phyloP scores from a whole-genome alignment of 2,888 invertebrate genomes.

The Leptinotarsa juncta region DNA sequence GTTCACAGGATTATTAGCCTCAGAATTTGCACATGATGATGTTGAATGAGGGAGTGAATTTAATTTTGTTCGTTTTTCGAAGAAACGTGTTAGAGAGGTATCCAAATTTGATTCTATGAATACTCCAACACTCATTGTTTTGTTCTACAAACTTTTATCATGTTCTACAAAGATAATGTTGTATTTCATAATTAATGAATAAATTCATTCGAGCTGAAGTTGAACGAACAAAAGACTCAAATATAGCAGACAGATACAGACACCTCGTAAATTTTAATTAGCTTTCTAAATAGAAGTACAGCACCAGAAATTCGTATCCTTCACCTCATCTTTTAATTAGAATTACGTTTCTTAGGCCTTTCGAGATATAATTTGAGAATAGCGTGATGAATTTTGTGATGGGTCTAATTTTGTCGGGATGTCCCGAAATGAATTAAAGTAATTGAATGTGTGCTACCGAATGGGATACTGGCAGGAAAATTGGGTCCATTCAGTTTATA shows the following conservation, averaged over 20 bases:
- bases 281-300: neutral
- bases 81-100: too few species aligned
- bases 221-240: neutral
- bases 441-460: neutral
- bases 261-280: constrained; percentile 11
- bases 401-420: neutral
- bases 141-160: too few species aligned
- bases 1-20: too few species aligned
- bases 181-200: neutral
- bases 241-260: neutral
- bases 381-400: neutral
- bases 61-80: too few species aligned
- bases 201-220: neutral
- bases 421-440: neutral
- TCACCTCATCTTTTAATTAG: constrained; percentile 33
- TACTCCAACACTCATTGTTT: too few species aligned
- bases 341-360: constrained; percentile 31
- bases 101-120: too few species aligned
- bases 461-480: neutral
- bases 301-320: constrained; percentile 28
- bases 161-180: too few species aligned
- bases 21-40: too few species aligned
- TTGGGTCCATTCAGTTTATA: neutral
- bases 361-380: constrained; percentile 2
- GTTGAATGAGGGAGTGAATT: too few species aligned